phyloP scores from a whole-genome alignment of 1,140 invertebrate genomes.

The Halesus radiatus region DNA sequence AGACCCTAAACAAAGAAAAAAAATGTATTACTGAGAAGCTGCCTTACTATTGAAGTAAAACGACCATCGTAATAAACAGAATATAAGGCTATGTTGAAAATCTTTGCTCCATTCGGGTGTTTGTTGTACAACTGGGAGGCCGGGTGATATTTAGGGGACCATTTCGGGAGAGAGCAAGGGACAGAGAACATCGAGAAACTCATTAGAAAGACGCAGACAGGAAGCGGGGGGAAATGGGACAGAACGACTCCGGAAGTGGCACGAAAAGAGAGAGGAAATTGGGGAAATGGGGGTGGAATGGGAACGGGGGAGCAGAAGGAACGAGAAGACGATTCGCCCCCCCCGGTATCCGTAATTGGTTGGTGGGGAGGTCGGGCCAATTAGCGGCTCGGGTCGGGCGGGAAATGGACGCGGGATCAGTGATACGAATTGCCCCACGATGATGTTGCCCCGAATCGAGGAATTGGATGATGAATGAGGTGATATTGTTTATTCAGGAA shows the following conservation, averaged over 20 bases:
- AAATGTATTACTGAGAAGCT: no score
- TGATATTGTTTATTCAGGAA: constrained; percentile 27
- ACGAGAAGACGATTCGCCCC: neutral
- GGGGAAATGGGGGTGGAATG: neutral
- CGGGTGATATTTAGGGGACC: neutral
- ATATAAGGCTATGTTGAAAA: neutral
- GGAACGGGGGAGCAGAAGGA: neutral
- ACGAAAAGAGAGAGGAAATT: neutral
- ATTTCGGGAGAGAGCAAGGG: neutral
- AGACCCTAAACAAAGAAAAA: no score
- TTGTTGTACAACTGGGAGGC: neutral
- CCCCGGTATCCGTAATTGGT: constrained; percentile 16
- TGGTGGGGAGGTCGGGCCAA: constrained; percentile 1
- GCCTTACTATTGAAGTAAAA: no score
- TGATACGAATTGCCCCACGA: constrained; percentile 3
- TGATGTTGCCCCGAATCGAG: no score
- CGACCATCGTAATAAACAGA: no score
- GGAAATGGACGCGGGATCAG: constrained; percentile 7
- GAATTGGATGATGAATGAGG: neutral
- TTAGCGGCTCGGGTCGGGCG: neutral
- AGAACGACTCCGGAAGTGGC: neutral
- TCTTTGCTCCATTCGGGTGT: neutral
- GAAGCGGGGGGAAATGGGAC: neutral
- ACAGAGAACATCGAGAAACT: neutral
- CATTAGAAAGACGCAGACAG: constrained; percentile 11